Evolutionary conservation across 2,888 invertebrate genomes (phyloP), one percentile per base, ranked within the genome.

Genomic region (Oscheius sp.): DNA sequence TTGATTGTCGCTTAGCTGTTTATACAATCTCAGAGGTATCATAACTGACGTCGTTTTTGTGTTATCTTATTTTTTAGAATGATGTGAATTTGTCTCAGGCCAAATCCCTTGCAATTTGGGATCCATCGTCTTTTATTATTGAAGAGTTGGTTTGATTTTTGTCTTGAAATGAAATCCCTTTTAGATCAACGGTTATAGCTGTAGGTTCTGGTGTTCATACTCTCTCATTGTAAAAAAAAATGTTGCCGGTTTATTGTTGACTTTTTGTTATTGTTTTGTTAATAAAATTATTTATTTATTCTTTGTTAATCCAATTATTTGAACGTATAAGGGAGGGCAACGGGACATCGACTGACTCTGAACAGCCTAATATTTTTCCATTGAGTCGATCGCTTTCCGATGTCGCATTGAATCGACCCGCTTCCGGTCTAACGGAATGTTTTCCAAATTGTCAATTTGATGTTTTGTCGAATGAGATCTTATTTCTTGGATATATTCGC

Each of bases 181-280:
- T 49, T 13, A 49, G 49, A 13, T n/a, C n/a, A 5, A 49, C 18
- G 13, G 49, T 49, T 3, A 13, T 49, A 49, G 18, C 49, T n/a
- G 49, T 49, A n/a, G 49, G 49, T 5, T 49, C 49, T 13, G 49
- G 49, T 3, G 18, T 49, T 9, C 35, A 35, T 35, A 35, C 35
- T 35, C 35, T 16, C 27, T 7, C 27, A 25, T 27, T 58, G 7
- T 29, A 23, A 6, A 25, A 29, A 58, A 2, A 13, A 5, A 18
- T 25, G n/a, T 56, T 16, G 16, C 23, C 16, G 16, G 35, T 35
- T 3, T 35, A 35, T 35, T 35, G 35, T 35, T 16, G 21, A 49
- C 13, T 49, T 13, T 9, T 66, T 66, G 49, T 35, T 49, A 52
- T 25, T 81, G 86, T 35, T 35, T 35, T 35, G 35, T 35, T 35